Percentiles rank a stretch among this genome's conserved stretches.
These are phyloP conservation scores for Pedionomus torquatus DNA, from an alignment of 2,113 vertebrate genomes.

Conservation along the genomic window DNA sequence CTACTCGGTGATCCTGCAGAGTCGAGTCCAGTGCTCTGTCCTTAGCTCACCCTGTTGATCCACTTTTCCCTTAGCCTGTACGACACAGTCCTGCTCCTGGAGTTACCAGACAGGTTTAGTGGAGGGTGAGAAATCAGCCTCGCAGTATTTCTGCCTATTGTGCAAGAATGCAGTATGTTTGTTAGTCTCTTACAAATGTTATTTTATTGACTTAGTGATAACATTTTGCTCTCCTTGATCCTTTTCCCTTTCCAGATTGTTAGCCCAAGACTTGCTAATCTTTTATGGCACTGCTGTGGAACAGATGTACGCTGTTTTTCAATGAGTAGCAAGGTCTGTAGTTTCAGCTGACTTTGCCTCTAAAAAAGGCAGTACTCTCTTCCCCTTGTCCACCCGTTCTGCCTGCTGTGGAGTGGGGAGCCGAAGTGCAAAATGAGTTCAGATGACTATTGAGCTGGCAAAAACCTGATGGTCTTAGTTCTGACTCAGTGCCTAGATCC, in stretches of 20 bases:
- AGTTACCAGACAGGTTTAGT: conserved; percentile 36
- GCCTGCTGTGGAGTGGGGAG: neutral
- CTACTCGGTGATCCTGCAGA: neutral
- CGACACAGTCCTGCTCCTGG: neutral
- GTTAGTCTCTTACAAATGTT: neutral
- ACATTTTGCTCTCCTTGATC: neutral
- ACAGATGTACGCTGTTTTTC: neutral
- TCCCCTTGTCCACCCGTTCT: fast-evolving
- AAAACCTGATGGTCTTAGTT: neutral
- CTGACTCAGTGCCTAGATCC: neutral
- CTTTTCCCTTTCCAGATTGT: conserved; percentile 49
- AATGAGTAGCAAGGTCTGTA: neutral
- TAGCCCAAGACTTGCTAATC: conserved; percentile 22
- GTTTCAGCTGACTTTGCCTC: conserved; percentile 8
- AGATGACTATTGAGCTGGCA: neutral
- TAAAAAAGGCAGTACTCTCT: neutral
- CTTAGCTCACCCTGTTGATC: conserved; percentile 56
- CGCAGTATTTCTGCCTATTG: neutral
- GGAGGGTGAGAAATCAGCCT: neutral
- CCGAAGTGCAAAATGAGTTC: neutral
- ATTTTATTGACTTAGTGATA: conserved; percentile 55
- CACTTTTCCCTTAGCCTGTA: neutral
- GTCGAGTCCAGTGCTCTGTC: neutral
- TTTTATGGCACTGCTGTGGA: neutral
- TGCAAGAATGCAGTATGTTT: conserved; percentile 5